Evolutionary conservation across 1,140 invertebrate species (phyloP), one percentile per base, ranked within the genome.

Genomic region (Myzus persicae): DNA sequence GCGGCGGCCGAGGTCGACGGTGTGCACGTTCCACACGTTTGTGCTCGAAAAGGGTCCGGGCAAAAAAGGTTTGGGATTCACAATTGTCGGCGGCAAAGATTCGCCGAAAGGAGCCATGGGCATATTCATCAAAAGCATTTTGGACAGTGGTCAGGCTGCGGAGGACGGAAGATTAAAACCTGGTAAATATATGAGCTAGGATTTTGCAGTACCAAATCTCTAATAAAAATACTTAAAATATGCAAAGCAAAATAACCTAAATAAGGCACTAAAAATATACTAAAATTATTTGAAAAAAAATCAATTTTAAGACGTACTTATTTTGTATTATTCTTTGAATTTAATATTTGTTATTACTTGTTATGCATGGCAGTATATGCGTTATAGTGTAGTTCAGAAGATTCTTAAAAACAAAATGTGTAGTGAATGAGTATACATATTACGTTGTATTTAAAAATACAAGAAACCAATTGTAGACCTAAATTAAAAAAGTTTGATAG

Each of bases 61-160:
- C 5, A 97, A 97, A 94, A 98, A 98, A 95, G 97, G 97, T 0
- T 95, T 99, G 38, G 98, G 98, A 6, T 99, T 99, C 94, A 98
- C 97, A 59, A 98, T 99, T 94, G 98, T 99, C 1, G 98, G 98
- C 0, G 97, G 97, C 2, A 96, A 96, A 84, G 97, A 97, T 94
- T 97, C 97, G 8, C 96, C 97, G 0, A 96, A 96, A 92, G 97
- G 97, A 1, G 96, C 96, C 90, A 96, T 97, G 95, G 97, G 97
- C 0, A 97, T 98, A 93, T 97, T 97, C 95, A 97, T 97, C 54
- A 96, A 97, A 94, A 96, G 97, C 48, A 96, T 98, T 91, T 96
- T 97, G 93, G 96, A 97, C 22, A 96, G 96, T 81, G 97, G 97
- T 3, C 96, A 97, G 94, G 97, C 97, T 20, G 96, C 97, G 40